A percentile compares a stretch with the other conserved stretches of the same genome.
Conservation (phyloP, 2,888 invertebrate species). For the Drosophila parthenogenetica region DNA sequence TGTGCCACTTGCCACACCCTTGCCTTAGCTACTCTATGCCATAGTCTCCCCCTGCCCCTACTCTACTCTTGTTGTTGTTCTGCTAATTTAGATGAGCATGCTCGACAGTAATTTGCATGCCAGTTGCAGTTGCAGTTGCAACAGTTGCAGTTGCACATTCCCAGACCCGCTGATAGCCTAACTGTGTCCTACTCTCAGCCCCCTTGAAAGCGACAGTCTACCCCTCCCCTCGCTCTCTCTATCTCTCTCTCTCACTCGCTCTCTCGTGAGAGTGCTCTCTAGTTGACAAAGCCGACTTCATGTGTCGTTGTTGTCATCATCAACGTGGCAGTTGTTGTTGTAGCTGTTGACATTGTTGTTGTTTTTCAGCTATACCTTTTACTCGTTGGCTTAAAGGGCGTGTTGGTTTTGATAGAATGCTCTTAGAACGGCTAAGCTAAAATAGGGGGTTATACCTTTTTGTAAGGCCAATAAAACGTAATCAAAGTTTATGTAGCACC, state of each 20-base stretch:
- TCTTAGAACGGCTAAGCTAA: no score
- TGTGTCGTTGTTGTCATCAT: conserved; percentile 60
- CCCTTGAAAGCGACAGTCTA: conserved; percentile 12
- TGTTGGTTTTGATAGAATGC: no score
- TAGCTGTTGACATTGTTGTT: conserved; percentile 26
- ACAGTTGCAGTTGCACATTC: conserved; percentile 29
- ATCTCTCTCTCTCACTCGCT: not conserved
- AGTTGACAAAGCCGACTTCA: conserved; percentile 76
- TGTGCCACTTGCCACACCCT: conserved; percentile 15
- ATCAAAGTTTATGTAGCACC: no score
- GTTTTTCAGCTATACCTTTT: conserved; percentile 4
- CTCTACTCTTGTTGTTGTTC: conserved; percentile 33
- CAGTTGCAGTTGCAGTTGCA: conserved; percentile 75
- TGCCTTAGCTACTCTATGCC: not conserved
- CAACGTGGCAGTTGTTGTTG: conserved; percentile 24
- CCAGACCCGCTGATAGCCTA: conserved; percentile 2
- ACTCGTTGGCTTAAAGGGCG: no score
- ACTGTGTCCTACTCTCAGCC: conserved; percentile 6
- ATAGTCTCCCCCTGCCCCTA: not conserved
- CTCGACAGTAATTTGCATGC: conserved; percentile 79
- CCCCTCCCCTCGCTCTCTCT: not conserved
- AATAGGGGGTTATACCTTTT: no score
- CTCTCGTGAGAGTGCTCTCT: conserved; percentile 36
- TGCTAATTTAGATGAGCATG: conserved; percentile 78
- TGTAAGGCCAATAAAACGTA: no score